Percentiles rank a stretch among this genome's conserved stretches.
These are phyloP conservation scores for Octonoba sinensis DNA, from an alignment of 2,888 invertebrate species.

Conservation along the genomic window DNA sequence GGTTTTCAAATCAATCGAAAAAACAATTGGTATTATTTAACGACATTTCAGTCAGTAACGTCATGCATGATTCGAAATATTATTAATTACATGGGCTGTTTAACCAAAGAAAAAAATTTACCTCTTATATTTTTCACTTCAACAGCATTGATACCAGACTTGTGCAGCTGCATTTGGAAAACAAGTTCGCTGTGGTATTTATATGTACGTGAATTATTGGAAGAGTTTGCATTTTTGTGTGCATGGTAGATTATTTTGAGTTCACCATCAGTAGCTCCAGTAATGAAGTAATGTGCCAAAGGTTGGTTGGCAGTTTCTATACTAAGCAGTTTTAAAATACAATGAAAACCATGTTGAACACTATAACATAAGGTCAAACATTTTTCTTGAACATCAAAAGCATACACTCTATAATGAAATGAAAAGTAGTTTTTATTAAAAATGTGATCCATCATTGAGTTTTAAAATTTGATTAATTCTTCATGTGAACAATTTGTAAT, in stretches of 20 bases:
- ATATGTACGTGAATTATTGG: background rate
- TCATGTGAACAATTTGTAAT: too few species aligned
- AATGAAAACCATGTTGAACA: constrained; percentile 39
- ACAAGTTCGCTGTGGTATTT: background rate
- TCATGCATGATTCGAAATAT: too few species aligned
- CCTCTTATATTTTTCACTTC: constrained; percentile 36
- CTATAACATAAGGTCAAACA: constrained; percentile 13
- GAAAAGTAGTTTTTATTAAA: too few species aligned
- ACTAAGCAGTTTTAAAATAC: constrained; percentile 34
- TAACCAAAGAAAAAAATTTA: constrained; percentile 9
- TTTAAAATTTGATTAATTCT: too few species aligned
- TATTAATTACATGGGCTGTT: too few species aligned
- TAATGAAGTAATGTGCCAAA: constrained; percentile 11
- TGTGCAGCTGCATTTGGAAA: constrained; percentile 23
- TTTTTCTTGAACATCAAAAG: constrained; percentile 22
- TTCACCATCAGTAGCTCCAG: constrained; percentile 36
- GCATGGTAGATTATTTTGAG: constrained; percentile 27
- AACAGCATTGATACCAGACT: constrained; percentile 56
- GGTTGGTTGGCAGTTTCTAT: background rate
- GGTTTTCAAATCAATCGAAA: too few species aligned
- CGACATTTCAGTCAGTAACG: background rate
- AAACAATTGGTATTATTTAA: background rate
- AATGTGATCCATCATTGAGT: background rate
- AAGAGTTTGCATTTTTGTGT: background rate
- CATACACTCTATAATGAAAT: constrained; percentile 32